Evolutionary conservation across 2,797 vertebrate species (phyloP), one percentile per base, ranked within the genome.

Genomic region (Pelobates cultripes): DNA sequence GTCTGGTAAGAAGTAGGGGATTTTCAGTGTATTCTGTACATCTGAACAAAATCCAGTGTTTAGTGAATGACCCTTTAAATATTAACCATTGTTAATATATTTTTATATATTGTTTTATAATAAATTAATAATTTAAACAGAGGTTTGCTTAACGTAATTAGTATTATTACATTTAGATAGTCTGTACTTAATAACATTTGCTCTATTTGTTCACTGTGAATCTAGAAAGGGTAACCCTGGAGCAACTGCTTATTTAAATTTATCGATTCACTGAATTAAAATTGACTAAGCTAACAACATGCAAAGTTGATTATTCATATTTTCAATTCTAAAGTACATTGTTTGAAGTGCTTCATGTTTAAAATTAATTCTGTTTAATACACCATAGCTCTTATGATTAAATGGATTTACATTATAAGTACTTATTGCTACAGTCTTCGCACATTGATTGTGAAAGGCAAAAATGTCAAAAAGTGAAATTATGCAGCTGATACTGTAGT

Each of bases 181-280:
- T 75, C 67, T 70, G 67, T 17, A 68, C 44, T 63, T 75, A 81
- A 81, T 76, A 81, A 70, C 76, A 63, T 70, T 66, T 76, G 79
- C 73, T 81, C 79, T 76, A 81, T 60, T 76, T 75, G 67, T 81
- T 81, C 79, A 76, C 53, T 51, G 67, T 70, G n/a, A 71, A 63
- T 43, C 14, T 70, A 76, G 73, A 51, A 81, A 81, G 73, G 79
- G 79, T 45, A 81, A 75, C 67, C 79, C 79, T 55, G 79, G 67
- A 81, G 79, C 79, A 76, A 81, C 40, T 81, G 73, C 79, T 76
- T 81, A 81, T 81, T 81, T 76, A 81, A 81, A 81, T 81, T 70
- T 76, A 81, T 76, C 79, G 43, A 75, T 76, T 81, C 73, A 81
- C 55, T 81, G 73, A 76, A 76, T 81, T 76, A 81, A 75, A 75